Evolutionary conservation across 2,113 vertebrate species (phyloP), one percentile per base, ranked within the genome.

Genomic region (Callithrix jacchus): DNA sequence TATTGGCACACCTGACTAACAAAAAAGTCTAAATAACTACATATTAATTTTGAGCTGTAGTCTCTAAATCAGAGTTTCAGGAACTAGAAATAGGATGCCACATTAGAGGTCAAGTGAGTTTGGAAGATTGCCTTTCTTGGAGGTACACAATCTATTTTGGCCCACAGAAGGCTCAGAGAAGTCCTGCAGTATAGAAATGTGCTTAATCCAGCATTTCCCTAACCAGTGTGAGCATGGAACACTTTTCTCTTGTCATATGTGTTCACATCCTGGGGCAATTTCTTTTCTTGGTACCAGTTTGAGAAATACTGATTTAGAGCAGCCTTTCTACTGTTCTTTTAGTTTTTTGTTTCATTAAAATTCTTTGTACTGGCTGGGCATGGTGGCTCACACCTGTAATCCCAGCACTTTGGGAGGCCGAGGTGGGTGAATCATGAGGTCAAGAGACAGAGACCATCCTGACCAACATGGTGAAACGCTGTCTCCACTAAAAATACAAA

Each of bases 41-140:
- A 40, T 66, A 4, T 73, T 89, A 91, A 32, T 42, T 85, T 71
- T 49, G 61, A 81, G 85, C 45, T 30, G 5, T 91, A 37, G 58
- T 87, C 42, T 80, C 92, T 37, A 85, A 82, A 64, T 8, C 27
- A 35, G 2, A 70, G 23, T 58, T 87, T 47, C n/a, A 91, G 81
- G n/a, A 94, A 66, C 70, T 54, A 35, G 61, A 89, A 94, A 96
- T 79, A 93, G 58, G 37, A 73, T 37, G 40, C 45, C 76, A 58
- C 73, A 89, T 27, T 8, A 52, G 66, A 88, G 23, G 40, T 73
- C 27, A 88, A 95, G 40, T 66, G 61, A 32, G 1, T 91, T 79
- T 37, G 66, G 94, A 66, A 91, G 84, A 56, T 5, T 45, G 21
- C 35, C 40, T 76, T 70, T 89, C 58, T 71, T 88, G 40, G 70